These are phyloP conservation scores for Sakesphorus luctuosus DNA, from an alignment of 2,113 vertebrate species.

Conservation along the genomic window DNA sequence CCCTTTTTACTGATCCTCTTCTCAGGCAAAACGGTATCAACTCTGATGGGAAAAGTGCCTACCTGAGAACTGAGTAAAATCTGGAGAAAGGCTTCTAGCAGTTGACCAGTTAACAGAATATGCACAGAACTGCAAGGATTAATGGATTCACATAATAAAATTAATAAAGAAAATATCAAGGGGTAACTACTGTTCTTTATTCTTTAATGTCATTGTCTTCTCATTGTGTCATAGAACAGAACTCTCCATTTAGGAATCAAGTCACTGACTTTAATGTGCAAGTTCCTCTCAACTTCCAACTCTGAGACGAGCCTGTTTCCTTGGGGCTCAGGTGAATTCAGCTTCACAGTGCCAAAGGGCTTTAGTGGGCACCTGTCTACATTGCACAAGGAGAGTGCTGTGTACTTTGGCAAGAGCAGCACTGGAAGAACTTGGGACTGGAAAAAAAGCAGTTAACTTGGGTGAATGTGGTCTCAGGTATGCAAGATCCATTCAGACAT, in stretches of 20 bases:
- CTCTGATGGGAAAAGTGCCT: not conserved
- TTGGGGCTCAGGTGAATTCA: not conserved
- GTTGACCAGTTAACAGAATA: not conserved
- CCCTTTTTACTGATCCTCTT: not conserved
- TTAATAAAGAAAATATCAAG: not conserved
- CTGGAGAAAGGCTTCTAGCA: not conserved
- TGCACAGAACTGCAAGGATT: not conserved
- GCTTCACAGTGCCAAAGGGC: not conserved
- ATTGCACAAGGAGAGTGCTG: not conserved
- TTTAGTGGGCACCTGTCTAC: not conserved
- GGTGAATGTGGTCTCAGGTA: not conserved
- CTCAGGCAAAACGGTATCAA: not conserved
- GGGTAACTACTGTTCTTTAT: not conserved
- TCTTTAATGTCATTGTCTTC: not conserved
- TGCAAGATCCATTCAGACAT: not conserved
- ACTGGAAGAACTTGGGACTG: not conserved
- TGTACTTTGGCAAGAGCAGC: not conserved
- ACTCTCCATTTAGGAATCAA: not conserved
- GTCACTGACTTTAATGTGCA: fast-evolving
- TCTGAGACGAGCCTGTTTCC: not conserved
- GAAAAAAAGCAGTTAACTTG: not conserved
- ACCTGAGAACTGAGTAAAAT: not conserved
- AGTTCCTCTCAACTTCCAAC: not conserved
- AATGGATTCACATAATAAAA: not conserved
- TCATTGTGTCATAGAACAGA: fast-evolving